Base-by-base conservation (phyloP, 2,113 vertebrate species). In the Glaucidium brasilianum region DNA sequence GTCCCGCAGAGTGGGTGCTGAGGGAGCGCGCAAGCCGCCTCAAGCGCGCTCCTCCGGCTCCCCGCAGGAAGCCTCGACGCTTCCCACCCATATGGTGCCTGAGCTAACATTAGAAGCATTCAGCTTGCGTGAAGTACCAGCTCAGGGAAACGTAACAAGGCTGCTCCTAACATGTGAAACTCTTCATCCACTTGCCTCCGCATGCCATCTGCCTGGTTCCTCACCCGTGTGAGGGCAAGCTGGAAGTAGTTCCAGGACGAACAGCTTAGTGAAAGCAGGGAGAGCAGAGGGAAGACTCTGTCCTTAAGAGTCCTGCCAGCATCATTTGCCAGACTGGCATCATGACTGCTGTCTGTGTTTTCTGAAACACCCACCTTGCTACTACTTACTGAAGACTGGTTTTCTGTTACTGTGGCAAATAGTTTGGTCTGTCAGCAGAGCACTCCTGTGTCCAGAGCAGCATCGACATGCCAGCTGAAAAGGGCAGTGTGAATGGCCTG, bases 71-170 rank as follows among this genome's bases (percentile, higher is more conserved):
- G 79, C 25, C 45, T 71, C 59, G 59, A 37, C 1, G 1, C 84
- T 94, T 97, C 73, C 93, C 84, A 92, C 93, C 87, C 94, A 64
- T 64, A 55, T 71, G 95, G 81, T 55, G 59, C 68, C 39, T 34
- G 75, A 90, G 94, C 72, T 92, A 91, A 97, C 96, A 93, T 84
- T 92, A 95, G 97, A 97, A 97, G 80, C 84, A n/a, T 72, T 84
- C 69, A 3, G 39, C 37, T 60, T 26, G 50, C 0, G 5, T 3
- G 5, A 90, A 88, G 90, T 3, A 67, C 32, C 56, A 45, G 58
- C 53, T 75, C 77, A 12, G 25, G 63, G 41, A 85, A 76, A 73
- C 5, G 39, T 14, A 88, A 49, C 27, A 39, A 56, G 79, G 45
- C 78, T 85, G 85, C 59, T 83, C 41, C 62, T 26, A 49, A 58